These are phyloP conservation scores for Yponomeuta evonymella DNA, from an alignment of 2,888 invertebrate genomes.

Conservation along the genomic window DNA sequence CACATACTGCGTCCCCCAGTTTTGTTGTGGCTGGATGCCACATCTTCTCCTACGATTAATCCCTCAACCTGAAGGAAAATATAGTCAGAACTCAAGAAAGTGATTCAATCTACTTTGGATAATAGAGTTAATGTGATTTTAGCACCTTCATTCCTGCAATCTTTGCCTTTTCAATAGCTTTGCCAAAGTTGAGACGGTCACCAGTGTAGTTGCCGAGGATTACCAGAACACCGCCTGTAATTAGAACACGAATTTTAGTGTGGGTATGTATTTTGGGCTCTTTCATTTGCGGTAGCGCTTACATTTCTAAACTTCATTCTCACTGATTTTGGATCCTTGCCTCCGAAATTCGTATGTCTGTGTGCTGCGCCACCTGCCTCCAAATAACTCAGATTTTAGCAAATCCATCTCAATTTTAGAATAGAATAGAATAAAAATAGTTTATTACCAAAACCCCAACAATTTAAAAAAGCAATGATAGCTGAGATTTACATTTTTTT, in stretches of 20 bases:
- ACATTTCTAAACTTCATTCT: too few relatives aligned
- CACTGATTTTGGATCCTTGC: too few relatives aligned
- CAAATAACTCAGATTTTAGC: background rate
- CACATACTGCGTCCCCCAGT: slow-evolving; percentile 81
- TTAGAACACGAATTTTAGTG: background rate
- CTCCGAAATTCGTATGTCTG: too few relatives aligned
- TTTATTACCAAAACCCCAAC: too few relatives aligned
- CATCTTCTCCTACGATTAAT: slow-evolving; percentile 82
- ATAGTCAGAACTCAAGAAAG: too few relatives aligned
- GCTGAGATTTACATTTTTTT: too few relatives aligned
- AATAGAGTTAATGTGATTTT: background rate
- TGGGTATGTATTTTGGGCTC: background rate
- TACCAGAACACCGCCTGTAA: slow-evolving; percentile 80
- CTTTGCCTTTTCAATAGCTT: slow-evolving; percentile 85
- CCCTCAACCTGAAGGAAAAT: slow-evolving; percentile 58
- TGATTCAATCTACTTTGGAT: too few relatives aligned
- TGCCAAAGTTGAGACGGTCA: slow-evolving; percentile 87
- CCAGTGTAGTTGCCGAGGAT: slow-evolving; percentile 87
- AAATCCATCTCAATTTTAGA: too few relatives aligned
- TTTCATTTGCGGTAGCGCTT: too few relatives aligned
- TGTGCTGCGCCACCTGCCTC: background rate
- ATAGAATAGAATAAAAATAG: too few relatives aligned
- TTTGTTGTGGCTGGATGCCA: slow-evolving; percentile 70
- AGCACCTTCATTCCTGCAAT: slow-evolving; percentile 76
- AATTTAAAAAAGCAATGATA: too few relatives aligned